Base-by-base conservation (phyloP, 2,113 vertebrate species). In the Suricata suricatta region DNA sequence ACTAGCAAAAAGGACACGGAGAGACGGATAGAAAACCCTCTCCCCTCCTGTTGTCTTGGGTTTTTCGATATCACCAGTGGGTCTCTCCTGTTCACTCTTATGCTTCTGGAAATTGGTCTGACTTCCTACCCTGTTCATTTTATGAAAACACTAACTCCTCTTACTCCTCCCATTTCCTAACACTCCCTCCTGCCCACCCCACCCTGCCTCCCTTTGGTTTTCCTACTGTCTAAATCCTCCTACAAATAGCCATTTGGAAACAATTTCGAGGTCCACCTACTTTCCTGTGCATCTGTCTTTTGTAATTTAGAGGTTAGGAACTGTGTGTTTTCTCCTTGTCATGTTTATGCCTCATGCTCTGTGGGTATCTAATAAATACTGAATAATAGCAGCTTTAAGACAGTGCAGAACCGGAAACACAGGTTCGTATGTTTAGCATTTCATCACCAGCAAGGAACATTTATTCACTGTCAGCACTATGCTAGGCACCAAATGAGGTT, bases 321-420 rank as follows among this genome's bases (percentile, higher is more conserved):
- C 91, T 89, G 81, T 97, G 86, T 94, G 91, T 96, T 98, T 98
- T 94, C 97, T 71, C 3, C 97, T 83, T 97, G 97, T 97, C 97
- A 96, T 96, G 96, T 97, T 98, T 97, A 96, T 97, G 76, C 93
- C 97, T 97, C 81, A 83, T 92, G 44, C 90, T 95, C 79, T 90
- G 90, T 97, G 94, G 84, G 90, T 98, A 87, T 92, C 97, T 97
- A 96, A 97, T 98, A 98, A 96, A 97, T 97, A 97, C 97, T 97
- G 95, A 97, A 97, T 98, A 98, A 98, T 93, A 98, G 94, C 96
- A 97, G 95, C 94, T 96, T 98, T 98, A 96, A 96, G 95, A 93
- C 91, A 82, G 64, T 16, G 38, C 69, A 93, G 94, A 98, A 98
- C 98, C 79, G 83, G 97, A 98, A 97, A 97, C 96, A 97, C 98